Conservation (phyloP, 2,113 vertebrate genomes). For the Platanista minor region DNA sequence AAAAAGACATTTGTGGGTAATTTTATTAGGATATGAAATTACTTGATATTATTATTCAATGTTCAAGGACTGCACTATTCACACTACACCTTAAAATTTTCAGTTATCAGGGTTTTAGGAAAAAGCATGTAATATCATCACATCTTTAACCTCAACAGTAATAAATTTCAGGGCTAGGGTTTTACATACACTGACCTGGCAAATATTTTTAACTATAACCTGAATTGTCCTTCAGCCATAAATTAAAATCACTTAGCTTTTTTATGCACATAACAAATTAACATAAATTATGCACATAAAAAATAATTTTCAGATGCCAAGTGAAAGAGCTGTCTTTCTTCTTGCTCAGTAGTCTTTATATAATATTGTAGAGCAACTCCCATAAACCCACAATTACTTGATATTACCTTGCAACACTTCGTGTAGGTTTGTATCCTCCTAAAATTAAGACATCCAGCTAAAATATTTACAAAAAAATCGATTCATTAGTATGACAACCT, state of each 20-base stretch:
- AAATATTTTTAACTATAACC: neutral
- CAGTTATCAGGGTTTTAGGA: neutral
- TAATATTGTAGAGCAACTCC: neutral
- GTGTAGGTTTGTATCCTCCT: neutral
- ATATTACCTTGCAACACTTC: neutral
- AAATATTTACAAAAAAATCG: neutral
- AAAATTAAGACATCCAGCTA: constrained; percentile 19
- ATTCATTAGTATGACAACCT: neutral
- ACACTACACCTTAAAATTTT: neutral
- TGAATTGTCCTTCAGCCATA: neutral
- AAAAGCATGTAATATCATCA: neutral
- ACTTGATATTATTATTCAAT: neutral
- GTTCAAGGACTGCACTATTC: neutral
- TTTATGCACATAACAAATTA: constrained; percentile 36
- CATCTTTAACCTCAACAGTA: neutral
- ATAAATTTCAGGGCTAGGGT: neutral
- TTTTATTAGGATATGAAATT: neutral
- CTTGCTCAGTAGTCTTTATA: neutral
- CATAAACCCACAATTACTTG: neutral
- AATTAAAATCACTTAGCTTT: constrained; percentile 13
- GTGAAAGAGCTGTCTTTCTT: neutral
- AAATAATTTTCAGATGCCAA: neutral
- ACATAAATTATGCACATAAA: constrained; percentile 41
- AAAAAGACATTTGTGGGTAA: neutral
- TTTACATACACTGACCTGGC: neutral